Base-by-base conservation (phyloP, 1,140 invertebrate species). In the Asbolus verrucosus region DNA sequence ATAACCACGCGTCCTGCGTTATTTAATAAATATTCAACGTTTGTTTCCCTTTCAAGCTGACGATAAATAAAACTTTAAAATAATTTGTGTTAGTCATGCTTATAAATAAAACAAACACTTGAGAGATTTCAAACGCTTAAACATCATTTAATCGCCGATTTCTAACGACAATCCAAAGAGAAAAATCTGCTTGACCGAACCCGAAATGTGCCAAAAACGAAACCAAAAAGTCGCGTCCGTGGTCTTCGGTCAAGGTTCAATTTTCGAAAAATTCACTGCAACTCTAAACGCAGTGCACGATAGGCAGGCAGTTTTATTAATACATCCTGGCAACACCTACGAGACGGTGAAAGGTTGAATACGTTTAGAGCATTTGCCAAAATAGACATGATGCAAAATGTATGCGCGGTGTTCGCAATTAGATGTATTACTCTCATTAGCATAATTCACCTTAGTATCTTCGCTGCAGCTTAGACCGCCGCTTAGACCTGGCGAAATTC, bases 301-400 rank as follows among this genome's bases (percentile, higher is more conserved):
- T n/a, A n/a, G n/a, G n/a, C n/a, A n/a, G 18, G 46, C 21, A 24
- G 18, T 54, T 54, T 54, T 54, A 54, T 54, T 62, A 38, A 36
- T 65, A 65, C 63, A 46, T 41, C 63, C 63, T 39, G 39, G 27
- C 36, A 31, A 41, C 63, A 31, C 63, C 36, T 46, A 24, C 39
- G 21, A 21, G 27, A 6, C 24, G 16, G 36, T 41, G 36, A 65
- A 65, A 46, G 63, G 36, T 41, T 41, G 24, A 54, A 24, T 11
- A 67, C 41, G 65, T 60, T 70, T 60, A 70, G 61, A 54, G 62
- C 69, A 70, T 70, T 60, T 38, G 62, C 62, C 46, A 30, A 70
- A 70, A 70, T 70, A 70, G 69, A 70, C 38, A 70, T 70, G 69
- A 70, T 70, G 69, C 66, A 70, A 70, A 70, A 65, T 54, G 6